Evolutionary conservation across 2,113 vertebrate species (phyloP), one percentile per base, ranked within the genome.

Genomic region (Melanerpes formicivorus): DNA sequence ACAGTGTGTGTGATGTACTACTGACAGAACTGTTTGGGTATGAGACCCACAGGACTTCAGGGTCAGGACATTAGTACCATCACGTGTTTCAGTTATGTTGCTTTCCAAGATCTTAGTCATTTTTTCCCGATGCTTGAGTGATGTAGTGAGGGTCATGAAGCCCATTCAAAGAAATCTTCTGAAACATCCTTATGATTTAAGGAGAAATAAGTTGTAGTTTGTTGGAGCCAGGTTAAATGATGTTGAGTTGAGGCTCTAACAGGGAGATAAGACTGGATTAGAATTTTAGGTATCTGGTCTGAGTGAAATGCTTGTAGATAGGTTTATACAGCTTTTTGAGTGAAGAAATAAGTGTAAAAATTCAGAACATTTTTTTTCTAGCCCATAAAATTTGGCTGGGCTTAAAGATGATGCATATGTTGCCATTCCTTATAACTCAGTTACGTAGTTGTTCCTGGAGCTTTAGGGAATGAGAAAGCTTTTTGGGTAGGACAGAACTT

Each of bases 61-160:
- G 58, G 72, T 59, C 83, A 50, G 22, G 21, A 2, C 60, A 1
- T 71, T 59, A 32, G 30, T 25, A 5, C 18, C 67, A 1, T 59
- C 23, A 1, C 2, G 3, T 46, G 26, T 73, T 65, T 69, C 52
- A 19, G 55, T 30, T 80, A 22, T 0, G 0, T 59, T 56, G 32
- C 69, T 65, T 90, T 86, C 69, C 60, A 56, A 34, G 23, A 16
- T 34, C 27, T 65, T 42, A 3, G 29, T 60, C 4, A 3, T 50
- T 80, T 62, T 76, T 79, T 80, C 46, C 40, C 46, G 30, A 65
- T 18, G 4, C 14, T 69, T 37, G 25, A 84, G n/a, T 29, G 26
- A 3, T 4, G 2, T 5, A 10, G 18, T 25, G 25, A 8, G 40
- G 72, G n/a, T 8, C 40, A 23, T 11, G 15, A 77, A 77, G 55